Evolutionary conservation across 2,797 vertebrate species (phyloP), one percentile per base, ranked within the genome.

Genomic region (Xenentodon cancila): DNA sequence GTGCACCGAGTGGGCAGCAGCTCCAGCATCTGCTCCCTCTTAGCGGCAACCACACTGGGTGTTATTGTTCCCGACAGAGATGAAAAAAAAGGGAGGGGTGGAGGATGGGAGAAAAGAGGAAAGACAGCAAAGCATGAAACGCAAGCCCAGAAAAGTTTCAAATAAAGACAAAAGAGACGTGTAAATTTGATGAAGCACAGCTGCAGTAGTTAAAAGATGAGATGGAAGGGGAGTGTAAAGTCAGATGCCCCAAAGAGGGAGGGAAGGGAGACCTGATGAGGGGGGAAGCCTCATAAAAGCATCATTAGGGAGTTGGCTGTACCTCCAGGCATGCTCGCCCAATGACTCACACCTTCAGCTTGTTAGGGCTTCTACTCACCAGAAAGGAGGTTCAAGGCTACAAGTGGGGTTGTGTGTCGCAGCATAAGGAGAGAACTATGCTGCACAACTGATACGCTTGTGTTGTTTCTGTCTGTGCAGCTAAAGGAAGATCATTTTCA

Each of bases 21-120:
- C 84, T 87, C 80, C 88, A 85, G 84, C 91, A 91, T 94, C 91
- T 93, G 88, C 85, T 88, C 86, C 82, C 89, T 92, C 90, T 93
- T 92, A 93, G 84, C 53, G 32, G 86, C 66, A 88, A 91, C 92
- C 91, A 85, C 92, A 92, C 88, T 85, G 87, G 88, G 88, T 90
- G 87, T 93, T 92, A 93, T 90, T 92, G 90, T 91, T 93, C 89
- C 88, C 79, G 62, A 80, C 87, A 87, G 90, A 89, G 88, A 83
- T 69, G 80, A 75, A 81, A 68, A 77, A 18, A 37, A 16, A 22
- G 27, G 18, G 18, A 5, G 37, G 27, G 49, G 51, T 1, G 45
- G 59, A 44, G 53, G 67, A 52, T 21, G 62, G 52, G 34, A 55
- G 47, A 37, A 32, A 49, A 17, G 47, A 45, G 50, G 56, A 60